Conservation (phyloP, 2,113 vertebrate species). For the Podiceps cristatus region DNA sequence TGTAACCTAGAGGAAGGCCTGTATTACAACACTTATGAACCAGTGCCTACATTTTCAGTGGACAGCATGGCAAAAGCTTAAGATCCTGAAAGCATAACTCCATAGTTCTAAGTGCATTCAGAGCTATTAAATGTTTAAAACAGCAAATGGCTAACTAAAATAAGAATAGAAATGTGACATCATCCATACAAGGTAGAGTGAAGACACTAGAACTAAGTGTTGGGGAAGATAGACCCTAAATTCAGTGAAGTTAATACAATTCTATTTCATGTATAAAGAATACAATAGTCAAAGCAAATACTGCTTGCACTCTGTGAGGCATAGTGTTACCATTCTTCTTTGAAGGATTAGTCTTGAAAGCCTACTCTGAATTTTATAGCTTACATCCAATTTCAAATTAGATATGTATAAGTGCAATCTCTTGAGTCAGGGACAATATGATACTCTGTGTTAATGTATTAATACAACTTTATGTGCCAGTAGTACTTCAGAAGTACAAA, state of each 20-base stretch:
- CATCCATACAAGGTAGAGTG: background rate
- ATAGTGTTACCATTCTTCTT: background rate
- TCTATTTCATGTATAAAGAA: background rate
- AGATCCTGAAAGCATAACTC: background rate
- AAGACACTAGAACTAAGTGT: background rate
- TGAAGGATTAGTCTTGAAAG: slow-evolving; percentile 8
- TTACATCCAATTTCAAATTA: slow-evolving; percentile 11
- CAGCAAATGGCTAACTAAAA: background rate
- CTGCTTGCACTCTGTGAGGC: background rate
- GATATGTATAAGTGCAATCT: background rate
- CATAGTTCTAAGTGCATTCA: background rate
- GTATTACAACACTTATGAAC: background rate
- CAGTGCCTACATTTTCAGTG: background rate
- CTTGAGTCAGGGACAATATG: background rate
- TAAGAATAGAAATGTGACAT: background rate
- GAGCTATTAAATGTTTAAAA: slow-evolving; percentile 25
- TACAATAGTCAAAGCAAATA: background rate
- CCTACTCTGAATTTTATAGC: background rate
- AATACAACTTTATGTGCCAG: background rate
- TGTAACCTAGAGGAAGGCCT: background rate
- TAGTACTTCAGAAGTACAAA: background rate
- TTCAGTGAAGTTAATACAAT: background rate
- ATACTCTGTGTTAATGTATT: background rate
- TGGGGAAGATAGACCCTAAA: background rate
- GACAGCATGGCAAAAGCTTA: background rate